Percentiles rank a stretch among this genome's conserved stretches.
These are phyloP conservation scores for Gadopsis marmoratus DNA, from an alignment of 2,797 vertebrate species.

Conservation along the genomic window DNA sequence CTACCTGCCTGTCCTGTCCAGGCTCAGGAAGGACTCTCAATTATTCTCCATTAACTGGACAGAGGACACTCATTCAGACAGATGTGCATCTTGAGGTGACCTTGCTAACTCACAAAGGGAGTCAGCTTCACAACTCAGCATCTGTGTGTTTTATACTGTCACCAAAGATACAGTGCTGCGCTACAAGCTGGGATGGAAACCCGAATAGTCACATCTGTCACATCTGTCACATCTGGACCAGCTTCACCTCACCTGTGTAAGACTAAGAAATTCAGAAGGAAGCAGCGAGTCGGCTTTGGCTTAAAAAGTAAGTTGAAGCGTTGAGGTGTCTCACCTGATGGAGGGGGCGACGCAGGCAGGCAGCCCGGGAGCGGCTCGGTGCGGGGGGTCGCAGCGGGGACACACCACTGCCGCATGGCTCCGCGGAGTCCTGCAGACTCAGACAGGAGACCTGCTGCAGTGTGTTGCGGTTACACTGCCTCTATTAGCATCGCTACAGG, in stretches of 20 bases:
- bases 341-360: constrained; percentile 81
- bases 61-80: not conserved
- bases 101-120: not conserved
- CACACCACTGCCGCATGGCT: constrained; percentile 90
- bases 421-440: constrained; percentile 61
- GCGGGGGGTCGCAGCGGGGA: constrained; percentile 86
- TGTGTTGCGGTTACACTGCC: constrained; percentile 59
- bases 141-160: too few relatives aligned
- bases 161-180: too few relatives aligned
- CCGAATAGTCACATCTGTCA: too few relatives aligned
- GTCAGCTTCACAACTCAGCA: too few relatives aligned
- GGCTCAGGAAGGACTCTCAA: not conserved
- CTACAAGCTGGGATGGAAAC: too few relatives aligned
- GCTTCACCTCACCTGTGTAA: not conserved
- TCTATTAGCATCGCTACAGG: constrained; percentile 61
- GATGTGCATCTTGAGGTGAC: not conserved
- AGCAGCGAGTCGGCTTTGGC: not conserved
- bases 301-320: not conserved
- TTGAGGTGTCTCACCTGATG: constrained; percentile 77
- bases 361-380: constrained; percentile 85
- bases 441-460: constrained; percentile 69
- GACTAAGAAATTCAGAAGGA: not conserved
- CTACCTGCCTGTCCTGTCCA: not conserved
- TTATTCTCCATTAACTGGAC: not conserved
- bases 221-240: too few relatives aligned